A percentile compares a stretch with the other conserved stretches of the same genome.
These are phyloP conservation scores for Chelmon rostratus DNA, from an alignment of 2,797 vertebrate species.

Conservation along the genomic window DNA sequence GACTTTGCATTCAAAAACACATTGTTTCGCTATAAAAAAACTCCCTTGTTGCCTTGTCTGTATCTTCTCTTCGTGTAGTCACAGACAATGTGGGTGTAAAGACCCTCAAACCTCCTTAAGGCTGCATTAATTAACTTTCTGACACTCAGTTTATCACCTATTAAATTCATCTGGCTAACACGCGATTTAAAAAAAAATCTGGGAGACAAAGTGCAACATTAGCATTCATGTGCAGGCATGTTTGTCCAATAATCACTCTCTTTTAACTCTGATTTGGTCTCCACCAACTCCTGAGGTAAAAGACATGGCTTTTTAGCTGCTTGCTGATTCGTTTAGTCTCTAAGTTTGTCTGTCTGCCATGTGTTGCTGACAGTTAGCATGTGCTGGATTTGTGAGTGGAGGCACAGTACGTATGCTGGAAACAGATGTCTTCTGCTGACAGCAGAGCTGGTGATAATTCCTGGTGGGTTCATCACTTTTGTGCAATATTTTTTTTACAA, in stretches of 20 bases:
- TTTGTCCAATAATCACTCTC: background rate
- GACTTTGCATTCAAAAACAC: background rate
- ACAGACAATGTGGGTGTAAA: background rate
- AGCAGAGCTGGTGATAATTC: constrained; percentile 1
- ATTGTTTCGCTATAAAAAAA: background rate
- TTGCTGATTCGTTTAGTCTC: background rate
- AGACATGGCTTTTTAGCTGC: background rate
- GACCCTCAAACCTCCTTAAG: background rate
- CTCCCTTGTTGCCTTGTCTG: background rate
- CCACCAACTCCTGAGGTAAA: background rate
- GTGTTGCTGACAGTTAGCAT: background rate
- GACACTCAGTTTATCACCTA: background rate
- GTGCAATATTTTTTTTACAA: no score
- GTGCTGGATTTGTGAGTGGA: no score
- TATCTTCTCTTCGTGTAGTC: background rate
- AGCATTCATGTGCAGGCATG: background rate
- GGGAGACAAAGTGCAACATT: background rate
- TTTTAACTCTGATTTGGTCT: background rate
- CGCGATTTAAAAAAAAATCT: background rate
- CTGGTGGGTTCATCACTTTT: background rate
- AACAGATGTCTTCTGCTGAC: background rate
- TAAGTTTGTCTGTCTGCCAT: background rate
- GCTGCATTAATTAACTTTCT: background rate
- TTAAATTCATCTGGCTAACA: no score
- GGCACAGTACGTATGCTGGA: no score